Conservation (phyloP, 2,888 invertebrate species). For the Sussaba pulchella region DNA sequence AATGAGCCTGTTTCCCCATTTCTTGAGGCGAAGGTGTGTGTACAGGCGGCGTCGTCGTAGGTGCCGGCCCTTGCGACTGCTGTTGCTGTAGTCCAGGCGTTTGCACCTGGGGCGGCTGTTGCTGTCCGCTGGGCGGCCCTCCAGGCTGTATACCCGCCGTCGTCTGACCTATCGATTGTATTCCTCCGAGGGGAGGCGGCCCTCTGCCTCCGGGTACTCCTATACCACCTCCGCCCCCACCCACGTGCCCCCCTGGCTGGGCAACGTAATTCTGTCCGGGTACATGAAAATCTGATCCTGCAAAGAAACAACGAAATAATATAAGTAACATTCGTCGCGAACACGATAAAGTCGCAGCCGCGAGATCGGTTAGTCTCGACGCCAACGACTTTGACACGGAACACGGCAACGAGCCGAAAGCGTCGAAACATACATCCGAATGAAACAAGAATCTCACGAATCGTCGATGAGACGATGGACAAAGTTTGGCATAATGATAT, state of each 20-base stretch:
- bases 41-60: slow-evolving; percentile 79
- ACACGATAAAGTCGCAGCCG: background rate
- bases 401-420: background rate
- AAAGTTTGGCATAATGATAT: background rate
- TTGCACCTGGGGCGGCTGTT: slow-evolving; percentile 71
- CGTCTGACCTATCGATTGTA: slow-evolving; percentile 80
- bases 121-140: slow-evolving; percentile 75
- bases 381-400: background rate
- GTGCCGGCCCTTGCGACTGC: slow-evolving; percentile 79
- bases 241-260: slow-evolving; percentile 83
- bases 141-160: slow-evolving; percentile 79
- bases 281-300: slow-evolving; percentile 83
- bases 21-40: slow-evolving; percentile 80
- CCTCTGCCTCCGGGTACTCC: slow-evolving; percentile 81
- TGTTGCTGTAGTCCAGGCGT: slow-evolving; percentile 80
- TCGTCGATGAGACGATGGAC: background rate
- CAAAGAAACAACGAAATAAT: slow-evolving; percentile 42
- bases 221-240: slow-evolving; percentile 81
- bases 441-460: slow-evolving; percentile 10
- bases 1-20: slow-evolving; percentile 82
- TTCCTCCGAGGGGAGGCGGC: slow-evolving; percentile 79
- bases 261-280: slow-evolving; percentile 82
- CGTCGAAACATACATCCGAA: background rate
- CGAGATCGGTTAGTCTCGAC: background rate
- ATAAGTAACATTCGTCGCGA: background rate